Conservation (phyloP, 2,797 vertebrate species). For the Melanotaenia boesemani region DNA sequence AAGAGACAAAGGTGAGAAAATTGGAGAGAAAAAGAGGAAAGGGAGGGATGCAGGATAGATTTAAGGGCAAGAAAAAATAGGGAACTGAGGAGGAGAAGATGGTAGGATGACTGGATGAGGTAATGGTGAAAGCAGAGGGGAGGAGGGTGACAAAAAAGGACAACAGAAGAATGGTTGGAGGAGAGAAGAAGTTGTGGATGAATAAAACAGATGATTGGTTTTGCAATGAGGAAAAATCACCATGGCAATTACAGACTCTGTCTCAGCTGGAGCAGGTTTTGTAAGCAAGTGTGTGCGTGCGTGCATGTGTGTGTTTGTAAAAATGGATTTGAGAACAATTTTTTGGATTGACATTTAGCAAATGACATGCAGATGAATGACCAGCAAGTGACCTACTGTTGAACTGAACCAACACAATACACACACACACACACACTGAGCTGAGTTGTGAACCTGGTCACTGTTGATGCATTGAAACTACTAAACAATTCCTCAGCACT, state of each 20-base stretch:
- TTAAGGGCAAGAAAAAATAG: background rate
- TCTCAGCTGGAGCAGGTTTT: conserved; percentile 20
- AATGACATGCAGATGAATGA: conserved; percentile 73
- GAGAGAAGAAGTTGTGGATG: background rate
- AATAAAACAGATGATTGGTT: conserved; percentile 24
- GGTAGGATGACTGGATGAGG: conserved; percentile 46
- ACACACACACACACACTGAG: background rate
- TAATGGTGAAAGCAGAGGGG: conserved; percentile 43
- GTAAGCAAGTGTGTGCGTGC: conserved; percentile 3
- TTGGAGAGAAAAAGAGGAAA: background rate
- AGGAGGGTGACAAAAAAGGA: conserved; percentile 43
- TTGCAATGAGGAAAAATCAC: conserved; percentile 32
- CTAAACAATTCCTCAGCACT: conserved; percentile 26
- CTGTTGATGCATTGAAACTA: conserved; percentile 25
- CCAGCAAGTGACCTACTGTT: conserved; percentile 61
- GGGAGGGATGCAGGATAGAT: background rate
- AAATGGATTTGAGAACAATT: conserved; percentile 20
- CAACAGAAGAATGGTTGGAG: conserved; percentile 32
- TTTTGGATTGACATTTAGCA: conserved; percentile 65
- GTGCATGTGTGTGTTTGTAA: conserved; percentile 21
- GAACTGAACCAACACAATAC: conserved; percentile 24
- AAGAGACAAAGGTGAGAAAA: conserved; percentile 21
- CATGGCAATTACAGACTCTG: conserved; percentile 41
- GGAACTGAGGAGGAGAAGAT: conserved; percentile 4
- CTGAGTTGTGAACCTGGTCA: conserved; percentile 41